Evolutionary conservation across 2,113 vertebrate genomes (phyloP).

Genomic region (Neodon shergylaensis): DNA sequence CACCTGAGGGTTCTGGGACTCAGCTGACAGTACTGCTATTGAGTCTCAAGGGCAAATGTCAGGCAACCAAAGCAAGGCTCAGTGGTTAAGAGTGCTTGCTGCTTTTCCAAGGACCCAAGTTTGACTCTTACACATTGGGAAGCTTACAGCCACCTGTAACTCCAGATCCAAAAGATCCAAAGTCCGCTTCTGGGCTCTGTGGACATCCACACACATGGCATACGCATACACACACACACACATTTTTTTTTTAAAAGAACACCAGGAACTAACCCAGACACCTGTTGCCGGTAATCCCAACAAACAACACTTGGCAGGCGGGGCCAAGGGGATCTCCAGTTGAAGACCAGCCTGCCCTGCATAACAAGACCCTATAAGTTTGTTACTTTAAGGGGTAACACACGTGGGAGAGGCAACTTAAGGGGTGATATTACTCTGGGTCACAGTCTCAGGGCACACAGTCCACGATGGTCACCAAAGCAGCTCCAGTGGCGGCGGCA

Average conservation of each 20-base stretch:
- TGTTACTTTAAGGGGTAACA: neutral
- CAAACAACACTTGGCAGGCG: neutral
- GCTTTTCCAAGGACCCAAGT: neutral
- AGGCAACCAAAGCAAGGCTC: neutral
- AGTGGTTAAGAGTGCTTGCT: neutral
- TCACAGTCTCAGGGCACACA: no score
- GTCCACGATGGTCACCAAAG: no score
- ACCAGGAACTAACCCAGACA: neutral
- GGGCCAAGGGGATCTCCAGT: neutral
- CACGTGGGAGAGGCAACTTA: neutral
- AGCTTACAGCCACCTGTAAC: neutral
- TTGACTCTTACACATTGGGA: neutral
- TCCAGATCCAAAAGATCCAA: neutral
- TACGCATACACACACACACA: no score
- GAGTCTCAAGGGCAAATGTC: neutral
- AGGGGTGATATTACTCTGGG: neutral
- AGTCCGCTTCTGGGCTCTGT: neutral
- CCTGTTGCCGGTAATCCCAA: neutral
- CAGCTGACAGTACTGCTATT: neutral
- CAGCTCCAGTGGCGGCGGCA: no score
- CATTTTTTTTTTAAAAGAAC: neutral
- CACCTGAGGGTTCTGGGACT: neutral
- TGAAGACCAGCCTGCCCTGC: neutral
- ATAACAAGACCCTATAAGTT: neutral
- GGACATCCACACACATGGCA: neutral